Evolutionary conservation across 2,113 vertebrate genomes (phyloP).

Genomic region (Strix aluco): DNA sequence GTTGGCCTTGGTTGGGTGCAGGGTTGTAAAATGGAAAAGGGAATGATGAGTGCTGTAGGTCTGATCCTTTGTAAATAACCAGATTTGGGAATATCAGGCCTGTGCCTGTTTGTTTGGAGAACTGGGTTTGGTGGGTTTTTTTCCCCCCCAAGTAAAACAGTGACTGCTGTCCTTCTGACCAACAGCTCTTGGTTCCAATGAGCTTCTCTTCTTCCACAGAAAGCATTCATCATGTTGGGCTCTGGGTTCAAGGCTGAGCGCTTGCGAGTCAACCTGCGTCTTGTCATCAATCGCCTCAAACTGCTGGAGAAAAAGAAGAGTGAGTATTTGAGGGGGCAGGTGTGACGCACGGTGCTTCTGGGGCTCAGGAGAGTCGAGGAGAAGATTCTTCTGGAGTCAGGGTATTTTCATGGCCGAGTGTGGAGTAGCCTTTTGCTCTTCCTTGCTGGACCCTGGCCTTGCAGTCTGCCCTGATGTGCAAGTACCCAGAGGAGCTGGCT

Average conservation of each 20-base stretch:
- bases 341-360: not conserved
- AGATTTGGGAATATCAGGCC: not conserved
- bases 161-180: not conserved
- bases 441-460: not conserved
- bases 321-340: slow-evolving; percentile 74
- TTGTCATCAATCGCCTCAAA: slow-evolving; percentile 97
- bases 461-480: accelerated
- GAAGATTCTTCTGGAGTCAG: not conserved
- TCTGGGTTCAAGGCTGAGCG: slow-evolving; percentile 95
- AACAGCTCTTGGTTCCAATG: not conserved
- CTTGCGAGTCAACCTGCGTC: slow-evolving; percentile 92
- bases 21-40: not conserved
- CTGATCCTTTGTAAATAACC: not conserved
- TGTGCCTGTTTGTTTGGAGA: not conserved
- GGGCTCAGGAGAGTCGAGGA: not conserved
- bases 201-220: slow-evolving; percentile 13
- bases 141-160: not conserved
- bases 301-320: slow-evolving; percentile 99
- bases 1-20: not conserved
- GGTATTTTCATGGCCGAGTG: not conserved
- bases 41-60: not conserved
- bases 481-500: not conserved
- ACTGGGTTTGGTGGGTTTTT: accelerated
- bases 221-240: slow-evolving; percentile 82
- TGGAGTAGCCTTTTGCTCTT: not conserved